These are phyloP conservation scores for Paracentrotus lividus DNA, from an alignment of 53 echinoderm and acorn worm genomes.

Conservation along the genomic window DNA sequence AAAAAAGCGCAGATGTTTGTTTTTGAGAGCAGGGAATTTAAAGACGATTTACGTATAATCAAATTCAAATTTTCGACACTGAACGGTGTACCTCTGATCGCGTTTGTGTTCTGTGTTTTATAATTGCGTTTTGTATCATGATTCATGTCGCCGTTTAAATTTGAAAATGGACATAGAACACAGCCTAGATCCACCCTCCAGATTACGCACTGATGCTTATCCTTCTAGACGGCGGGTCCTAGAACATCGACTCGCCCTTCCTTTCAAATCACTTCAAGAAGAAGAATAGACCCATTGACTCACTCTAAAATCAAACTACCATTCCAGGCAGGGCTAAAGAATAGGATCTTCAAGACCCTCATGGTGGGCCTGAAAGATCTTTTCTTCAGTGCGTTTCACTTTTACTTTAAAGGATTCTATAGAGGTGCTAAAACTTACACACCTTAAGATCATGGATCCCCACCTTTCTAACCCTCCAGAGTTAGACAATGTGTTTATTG, in stretches of 20 bases:
- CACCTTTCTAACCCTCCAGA: not conserved
- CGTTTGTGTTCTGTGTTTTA: too few relatives aligned
- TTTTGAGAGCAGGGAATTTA: too few relatives aligned
- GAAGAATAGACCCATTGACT: conserved; percentile 14
- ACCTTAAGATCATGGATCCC: not conserved
- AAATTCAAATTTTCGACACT: too few relatives aligned
- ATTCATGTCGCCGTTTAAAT: too few relatives aligned
- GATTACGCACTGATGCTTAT: not conserved
- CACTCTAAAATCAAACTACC: not conserved
- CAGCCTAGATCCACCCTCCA: too few relatives aligned
- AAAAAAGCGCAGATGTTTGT: too few relatives aligned
- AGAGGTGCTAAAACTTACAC: conserved; percentile 51
- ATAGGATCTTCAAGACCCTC: not conserved
- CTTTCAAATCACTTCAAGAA: conserved; percentile 33
- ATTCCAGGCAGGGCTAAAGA: not conserved
- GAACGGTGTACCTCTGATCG: too few relatives aligned
- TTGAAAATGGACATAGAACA: too few relatives aligned
- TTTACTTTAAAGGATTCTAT: conserved; percentile 33
- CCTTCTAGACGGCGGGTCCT: not conserved
- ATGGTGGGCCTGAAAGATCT: not conserved
- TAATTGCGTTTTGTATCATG: too few relatives aligned
- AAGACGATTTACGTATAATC: too few relatives aligned
- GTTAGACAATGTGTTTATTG: not conserved
- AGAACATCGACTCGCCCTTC: not conserved
- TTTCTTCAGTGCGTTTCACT: not conserved